These are phyloP conservation scores for Pitangus sulphuratus DNA, from an alignment of 2,797 vertebrate species.

Conservation along the genomic window DNA sequence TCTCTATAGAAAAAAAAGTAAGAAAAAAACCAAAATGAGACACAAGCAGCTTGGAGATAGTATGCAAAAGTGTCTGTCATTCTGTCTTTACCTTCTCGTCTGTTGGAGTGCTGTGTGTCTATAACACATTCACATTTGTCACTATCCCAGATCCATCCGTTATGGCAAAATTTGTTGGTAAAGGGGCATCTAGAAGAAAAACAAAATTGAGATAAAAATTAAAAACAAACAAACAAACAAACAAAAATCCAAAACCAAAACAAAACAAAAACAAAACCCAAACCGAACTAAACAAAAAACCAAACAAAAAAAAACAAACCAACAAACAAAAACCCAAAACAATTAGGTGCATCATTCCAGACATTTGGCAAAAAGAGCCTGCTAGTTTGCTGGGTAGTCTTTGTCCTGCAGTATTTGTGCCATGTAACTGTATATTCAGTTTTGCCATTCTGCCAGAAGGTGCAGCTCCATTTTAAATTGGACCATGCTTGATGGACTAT, in stretches of 20 bases:
- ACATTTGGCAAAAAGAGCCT: not conserved
- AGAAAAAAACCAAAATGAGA: not conserved
- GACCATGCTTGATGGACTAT: not conserved
- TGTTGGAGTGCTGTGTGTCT: slow-evolving; percentile 72
- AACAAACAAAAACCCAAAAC: not conserved
- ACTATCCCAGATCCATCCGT: slow-evolving; percentile 91
- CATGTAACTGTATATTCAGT: not conserved
- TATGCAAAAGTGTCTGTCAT: not conserved
- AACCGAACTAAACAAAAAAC: not conserved
- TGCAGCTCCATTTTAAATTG: not conserved
- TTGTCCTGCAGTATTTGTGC: not conserved
- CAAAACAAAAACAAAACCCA: no score
- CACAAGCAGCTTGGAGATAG: not conserved
- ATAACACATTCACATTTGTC: slow-evolving; percentile 87
- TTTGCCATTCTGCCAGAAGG: not conserved
- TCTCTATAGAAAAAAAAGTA: not conserved
- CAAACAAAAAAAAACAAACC: no score
- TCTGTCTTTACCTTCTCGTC: slow-evolving; percentile 74
- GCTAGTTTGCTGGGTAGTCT: not conserved
- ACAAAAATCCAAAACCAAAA: not conserved
- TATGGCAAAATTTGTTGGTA: slow-evolving; percentile 85
- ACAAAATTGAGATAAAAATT: not conserved
- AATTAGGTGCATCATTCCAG: not conserved
- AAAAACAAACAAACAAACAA: no score
- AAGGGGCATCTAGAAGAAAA: slow-evolving; percentile 78